phyloP scores from a whole-genome alignment of 2,113 vertebrate species.

The Atractosteus spatula region DNA sequence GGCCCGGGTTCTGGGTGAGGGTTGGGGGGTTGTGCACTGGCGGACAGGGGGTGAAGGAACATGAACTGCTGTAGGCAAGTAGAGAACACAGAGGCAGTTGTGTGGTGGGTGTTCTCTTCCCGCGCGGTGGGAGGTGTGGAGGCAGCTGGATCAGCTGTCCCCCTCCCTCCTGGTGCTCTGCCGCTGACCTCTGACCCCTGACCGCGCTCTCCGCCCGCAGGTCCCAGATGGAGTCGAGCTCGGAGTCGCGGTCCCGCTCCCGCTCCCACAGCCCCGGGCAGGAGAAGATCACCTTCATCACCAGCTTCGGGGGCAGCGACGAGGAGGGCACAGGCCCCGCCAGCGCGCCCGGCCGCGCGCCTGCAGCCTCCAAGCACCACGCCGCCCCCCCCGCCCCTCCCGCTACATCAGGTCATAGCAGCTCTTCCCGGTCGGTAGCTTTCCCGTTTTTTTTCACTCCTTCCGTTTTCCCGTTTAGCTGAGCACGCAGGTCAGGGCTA shows the following conservation, averaged over 20 bases:
- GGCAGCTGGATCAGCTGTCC: too few relatives aligned
- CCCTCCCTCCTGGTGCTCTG: not conserved
- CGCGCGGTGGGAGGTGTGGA: too few relatives aligned
- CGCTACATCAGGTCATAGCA: slow-evolving; percentile 81
- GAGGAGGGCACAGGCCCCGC: slow-evolving; percentile 70
- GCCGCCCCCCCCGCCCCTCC: slow-evolving; percentile 34
- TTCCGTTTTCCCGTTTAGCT: slow-evolving; percentile 40
- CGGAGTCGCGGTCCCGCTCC: slow-evolving; percentile 79
- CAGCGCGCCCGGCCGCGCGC: slow-evolving; percentile 43
- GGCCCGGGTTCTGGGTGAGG: not conserved
- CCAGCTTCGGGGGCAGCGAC: slow-evolving; percentile 91
- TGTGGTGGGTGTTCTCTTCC: too few relatives aligned
- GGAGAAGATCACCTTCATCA: slow-evolving; percentile 94
- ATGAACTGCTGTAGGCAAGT: too few relatives aligned
- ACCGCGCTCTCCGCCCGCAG: slow-evolving; percentile 40
- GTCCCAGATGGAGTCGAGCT: slow-evolving; percentile 81
- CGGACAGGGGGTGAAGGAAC: too few relatives aligned
- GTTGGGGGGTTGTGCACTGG: too few relatives aligned
- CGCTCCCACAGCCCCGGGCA: slow-evolving; percentile 71
- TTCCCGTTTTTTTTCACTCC: slow-evolving; percentile 64
- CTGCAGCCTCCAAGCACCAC: slow-evolving; percentile 54
- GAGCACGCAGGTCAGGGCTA: too few relatives aligned
- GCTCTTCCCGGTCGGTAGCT: slow-evolving; percentile 96
- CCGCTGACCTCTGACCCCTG: too few relatives aligned
- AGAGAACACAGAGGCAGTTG: too few relatives aligned